Base-by-base conservation (phyloP, 2,113 vertebrate genomes). In the Progne subis region DNA sequence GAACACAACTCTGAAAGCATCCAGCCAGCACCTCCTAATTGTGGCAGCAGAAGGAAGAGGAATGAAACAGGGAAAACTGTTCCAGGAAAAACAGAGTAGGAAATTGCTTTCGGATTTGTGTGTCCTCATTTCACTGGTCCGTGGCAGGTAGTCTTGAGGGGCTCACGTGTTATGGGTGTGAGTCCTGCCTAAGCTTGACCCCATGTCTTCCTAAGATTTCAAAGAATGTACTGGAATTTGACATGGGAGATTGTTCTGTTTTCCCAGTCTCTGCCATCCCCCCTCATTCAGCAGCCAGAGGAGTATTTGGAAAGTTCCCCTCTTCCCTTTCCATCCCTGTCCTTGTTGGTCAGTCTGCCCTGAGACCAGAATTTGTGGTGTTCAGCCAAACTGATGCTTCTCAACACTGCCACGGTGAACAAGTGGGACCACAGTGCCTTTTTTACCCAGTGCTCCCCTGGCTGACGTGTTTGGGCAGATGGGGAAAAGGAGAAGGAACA, bases 11-110 rank as follows among this genome's bases (percentile, higher is more conserved):
- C 81, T 88, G 55, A 90, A 77, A 82, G 50, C 63, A 93, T 67
- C 87, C 34, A 61, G 69, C 55, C 75, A 77, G 87, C 84, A 95
- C 70, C 63, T 95, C 78, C 81, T 85, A 95, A 87, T 23, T 78
- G 75, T 57, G 78, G 64, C 85, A 95, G 68, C 23, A 86, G 55
- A 86, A 90, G 60, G 59, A 85, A 70, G 83, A 50, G 31, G 18
- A 88, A 74, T n/a, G 23, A 92, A 93, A 67, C 16, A n/a, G 41
- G 34, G 67, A 64, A 80, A 82, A 34, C 18, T 18, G 12, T 24
- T 90, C 52, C n/a, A 71, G 43, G 39, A 90, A 55, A 0, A 68
- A 24, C 5, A 55, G 11, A 86, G 47, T 50, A 47, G 63, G 46
- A 86, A 80, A 74, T 31, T 81, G 14, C 18, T 18, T 82, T 93